Evolutionary conservation across 2,113 vertebrate species (phyloP).

Genomic region (Nibea coibor): DNA sequence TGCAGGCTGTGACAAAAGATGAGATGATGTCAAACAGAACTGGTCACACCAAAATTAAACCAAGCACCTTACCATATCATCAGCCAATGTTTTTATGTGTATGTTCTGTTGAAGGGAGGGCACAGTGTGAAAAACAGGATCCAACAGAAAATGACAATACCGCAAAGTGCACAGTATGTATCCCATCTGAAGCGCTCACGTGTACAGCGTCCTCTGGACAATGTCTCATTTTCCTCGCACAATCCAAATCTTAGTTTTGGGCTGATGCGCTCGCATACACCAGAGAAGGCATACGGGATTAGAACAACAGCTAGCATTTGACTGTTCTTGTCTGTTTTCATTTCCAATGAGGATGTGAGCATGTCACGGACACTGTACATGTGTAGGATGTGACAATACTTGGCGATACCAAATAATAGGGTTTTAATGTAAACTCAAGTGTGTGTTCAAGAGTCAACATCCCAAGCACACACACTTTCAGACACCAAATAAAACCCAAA

Average conservation of each 20-base stretch:
- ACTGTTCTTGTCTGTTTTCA: background rate
- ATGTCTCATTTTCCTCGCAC: conserved; percentile 13
- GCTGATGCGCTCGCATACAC: background rate
- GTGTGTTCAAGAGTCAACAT: conserved; percentile 26
- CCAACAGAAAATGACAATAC: conserved; percentile 78
- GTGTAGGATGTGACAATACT: conserved; percentile 43
- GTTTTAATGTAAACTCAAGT: background rate
- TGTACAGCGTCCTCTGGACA: conserved; percentile 37
- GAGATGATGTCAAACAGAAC: conserved; percentile 55
- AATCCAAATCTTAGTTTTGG: background rate
- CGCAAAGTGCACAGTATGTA: conserved; percentile 55
- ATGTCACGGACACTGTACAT: conserved; percentile 47
- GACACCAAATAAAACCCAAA: conserved; percentile 22
- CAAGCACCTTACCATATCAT: conserved; percentile 97
- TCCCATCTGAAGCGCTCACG: conserved; percentile 38
- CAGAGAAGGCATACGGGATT: background rate
- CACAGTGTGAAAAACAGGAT: conserved; percentile 83
- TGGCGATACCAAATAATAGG: conserved; percentile 25
- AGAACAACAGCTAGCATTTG: background rate
- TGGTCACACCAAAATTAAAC: conserved; percentile 74
- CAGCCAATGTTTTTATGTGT: conserved; percentile 99
- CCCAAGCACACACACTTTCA: conserved; percentile 25
- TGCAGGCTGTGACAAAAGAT: conserved; percentile 58
- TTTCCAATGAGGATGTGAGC: conserved; percentile 3
- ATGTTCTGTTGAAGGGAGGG: conserved; percentile 97